These are phyloP conservation scores for Oncopeltus fasciatus DNA, from an alignment of 1,140 invertebrate species.

Conservation along the genomic window DNA sequence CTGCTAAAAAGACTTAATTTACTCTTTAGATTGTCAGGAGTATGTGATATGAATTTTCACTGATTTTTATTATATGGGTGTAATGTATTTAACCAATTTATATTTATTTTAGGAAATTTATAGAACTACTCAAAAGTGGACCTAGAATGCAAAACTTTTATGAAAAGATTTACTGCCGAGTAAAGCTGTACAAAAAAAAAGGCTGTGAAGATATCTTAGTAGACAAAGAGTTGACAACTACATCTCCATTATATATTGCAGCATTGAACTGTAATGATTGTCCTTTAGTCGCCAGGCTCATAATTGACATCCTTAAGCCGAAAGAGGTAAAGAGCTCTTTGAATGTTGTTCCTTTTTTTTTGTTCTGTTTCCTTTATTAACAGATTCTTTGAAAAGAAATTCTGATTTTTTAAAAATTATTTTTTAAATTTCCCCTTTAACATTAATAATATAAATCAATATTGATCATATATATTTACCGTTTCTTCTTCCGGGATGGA, in stretches of 20 bases:
- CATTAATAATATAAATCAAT: neutral
- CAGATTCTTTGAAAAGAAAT: neutral
- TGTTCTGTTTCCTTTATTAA: neutral
- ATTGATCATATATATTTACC: no score
- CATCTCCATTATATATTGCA: neutral
- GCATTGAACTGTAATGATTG: neutral
- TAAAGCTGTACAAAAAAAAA: neutral
- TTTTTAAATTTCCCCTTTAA: neutral
- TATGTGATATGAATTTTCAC: no score
- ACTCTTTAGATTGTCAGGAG: no score
- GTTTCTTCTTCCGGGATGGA: no score
- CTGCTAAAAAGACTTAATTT: no score
- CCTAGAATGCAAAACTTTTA: neutral
- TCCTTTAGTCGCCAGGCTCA: neutral
- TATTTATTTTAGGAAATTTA: neutral
- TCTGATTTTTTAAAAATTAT: neutral
- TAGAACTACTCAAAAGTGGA: neutral
- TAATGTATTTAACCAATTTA: no score
- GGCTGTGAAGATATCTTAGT: no score
- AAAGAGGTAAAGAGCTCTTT: no score
- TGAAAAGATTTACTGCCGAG: neutral
- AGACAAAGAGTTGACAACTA: neutral
- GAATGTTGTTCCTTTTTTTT: neutral
- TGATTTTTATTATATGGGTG: no score
- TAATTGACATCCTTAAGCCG: neutral